These are phyloP conservation scores for Plagodis pulveraria DNA, from an alignment of 2,888 invertebrate species.

Conservation along the genomic window DNA sequence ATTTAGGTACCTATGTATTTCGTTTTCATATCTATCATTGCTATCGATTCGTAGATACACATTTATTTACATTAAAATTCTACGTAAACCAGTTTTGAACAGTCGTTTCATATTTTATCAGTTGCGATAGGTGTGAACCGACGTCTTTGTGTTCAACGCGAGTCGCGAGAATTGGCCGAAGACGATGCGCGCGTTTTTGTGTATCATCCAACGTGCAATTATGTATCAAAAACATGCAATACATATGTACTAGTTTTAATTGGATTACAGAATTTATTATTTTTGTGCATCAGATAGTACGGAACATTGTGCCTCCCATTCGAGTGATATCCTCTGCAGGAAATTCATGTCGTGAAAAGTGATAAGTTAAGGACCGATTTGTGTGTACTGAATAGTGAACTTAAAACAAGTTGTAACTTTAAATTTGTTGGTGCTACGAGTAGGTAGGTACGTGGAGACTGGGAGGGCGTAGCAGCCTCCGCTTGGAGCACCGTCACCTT, in stretches of 20 bases:
- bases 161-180: conserved; percentile 14
- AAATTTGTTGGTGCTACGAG: conserved; percentile 6
- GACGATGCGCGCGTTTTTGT: conserved; percentile 5
- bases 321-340: no score
- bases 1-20: conserved; percentile 4
- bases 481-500: conserved; percentile 30
- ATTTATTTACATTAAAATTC: conserved; percentile 50
- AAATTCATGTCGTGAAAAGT: no score
- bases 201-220: not conserved
- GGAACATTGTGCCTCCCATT: no score
- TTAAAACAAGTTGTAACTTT: conserved; percentile 17
- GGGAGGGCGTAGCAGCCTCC: conserved; percentile 70
- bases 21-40: conserved; percentile 13
- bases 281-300: no score
- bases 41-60: conserved; percentile 20
- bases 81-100: conserved; percentile 56
- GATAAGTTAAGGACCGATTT: no score
- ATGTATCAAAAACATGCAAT: not conserved
- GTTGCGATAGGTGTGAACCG: conserved; percentile 59
- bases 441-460: not conserved
- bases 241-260: no score
- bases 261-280: no score
- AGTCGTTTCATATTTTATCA: conserved; percentile 60
- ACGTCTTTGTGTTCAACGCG: conserved; percentile 53
- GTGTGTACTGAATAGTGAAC: no score